These are phyloP conservation scores for Trichopria drosophilae DNA, from an alignment of 2,888 invertebrate genomes.

Conservation along the genomic window DNA sequence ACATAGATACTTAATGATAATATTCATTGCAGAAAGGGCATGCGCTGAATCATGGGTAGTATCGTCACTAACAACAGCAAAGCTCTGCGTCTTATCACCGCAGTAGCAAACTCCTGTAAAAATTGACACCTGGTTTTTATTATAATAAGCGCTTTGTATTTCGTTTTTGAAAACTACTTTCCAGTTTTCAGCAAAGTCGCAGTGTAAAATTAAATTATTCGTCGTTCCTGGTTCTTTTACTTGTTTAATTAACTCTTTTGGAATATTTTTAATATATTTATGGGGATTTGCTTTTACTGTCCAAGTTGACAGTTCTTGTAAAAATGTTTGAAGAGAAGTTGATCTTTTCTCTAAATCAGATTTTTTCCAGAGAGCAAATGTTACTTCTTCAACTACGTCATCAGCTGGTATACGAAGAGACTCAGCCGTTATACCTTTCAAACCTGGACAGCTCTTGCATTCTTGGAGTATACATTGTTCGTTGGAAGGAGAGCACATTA, in stretches of 20 bases:
- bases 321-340: slow-evolving; percentile 8
- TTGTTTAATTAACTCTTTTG: slow-evolving; percentile 3
- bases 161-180: slow-evolving; percentile 8
- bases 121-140: no score
- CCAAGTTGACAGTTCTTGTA: slow-evolving; percentile 7
- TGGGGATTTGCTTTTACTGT: not conserved
- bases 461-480: slow-evolving; percentile 6
- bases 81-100: slow-evolving; percentile 1
- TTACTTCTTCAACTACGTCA: slow-evolving; percentile 14
- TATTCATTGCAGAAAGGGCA: slow-evolving; percentile 10
- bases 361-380: slow-evolving; percentile 15
- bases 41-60: slow-evolving; percentile 16
- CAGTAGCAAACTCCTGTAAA: slow-evolving; percentile 18
- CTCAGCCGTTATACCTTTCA: not conserved
- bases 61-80: slow-evolving; percentile 21
- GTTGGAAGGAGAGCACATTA: not conserved
- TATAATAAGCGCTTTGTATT: slow-evolving; percentile 17
- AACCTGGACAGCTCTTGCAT: slow-evolving; percentile 5
- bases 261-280: slow-evolving; percentile 1
- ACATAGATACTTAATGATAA: not conserved
- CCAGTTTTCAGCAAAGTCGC: slow-evolving; percentile 25
- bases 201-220: slow-evolving; percentile 4
- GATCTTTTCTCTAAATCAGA: slow-evolving; percentile 17
- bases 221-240: slow-evolving; percentile 1
- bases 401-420: no score